Base-by-base conservation (phyloP, 35 echinoderm and acorn worm species). In the Stichopus chloronotus region DNA sequence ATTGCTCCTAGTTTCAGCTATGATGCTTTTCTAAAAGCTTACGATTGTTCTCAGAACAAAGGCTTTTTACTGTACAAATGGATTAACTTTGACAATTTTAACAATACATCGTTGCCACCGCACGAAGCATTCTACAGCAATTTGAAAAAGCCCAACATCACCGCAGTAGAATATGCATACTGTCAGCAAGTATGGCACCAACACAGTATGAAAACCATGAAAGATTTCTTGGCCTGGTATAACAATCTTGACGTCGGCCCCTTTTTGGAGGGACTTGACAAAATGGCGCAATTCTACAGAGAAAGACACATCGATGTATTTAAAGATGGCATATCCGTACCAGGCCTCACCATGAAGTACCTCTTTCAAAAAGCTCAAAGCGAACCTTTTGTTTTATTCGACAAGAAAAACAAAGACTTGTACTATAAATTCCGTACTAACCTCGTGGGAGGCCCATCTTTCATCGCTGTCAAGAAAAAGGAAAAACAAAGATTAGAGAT, bases 271-370 rank as follows among this genome's bases (percentile, higher is more conserved):
- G 83, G 81, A 4, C 20, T 79, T 6, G 92, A 88, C 7, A 88
- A 94, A 80, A 94, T 94, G 93, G 56, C 54, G 4, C 20, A 78
- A 77, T 87, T 88, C 16, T 94, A 84, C 61, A 57, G 43, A 55
- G 86, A 91, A 13, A 91, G 76, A 82, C 25, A 24, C 5, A 79
- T 94, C 24, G 74, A 90, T 72, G 59, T 83, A n/a, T 91, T 94
- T 30, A 94, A 94, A 76, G 88, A 90, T 68, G 87, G 88, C 1
- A 94, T 94, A 53, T 95, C 94, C 19, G 94, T 95, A 17, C 94
- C 94, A 1, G 94, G 89, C 16, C 55, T 95, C 17, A 92, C 94
- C 14, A n/a, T n/a, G n/a, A n/a, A n/a, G n/a, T n/a, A n/a, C n/a
- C n/a, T n/a, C n/a, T n/a, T n/a, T n/a, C n/a, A n/a, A n/a, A n/a